Evolutionary conservation across 2,113 vertebrate species (phyloP).

Genomic region (Megaleporinus macrocephalus): DNA sequence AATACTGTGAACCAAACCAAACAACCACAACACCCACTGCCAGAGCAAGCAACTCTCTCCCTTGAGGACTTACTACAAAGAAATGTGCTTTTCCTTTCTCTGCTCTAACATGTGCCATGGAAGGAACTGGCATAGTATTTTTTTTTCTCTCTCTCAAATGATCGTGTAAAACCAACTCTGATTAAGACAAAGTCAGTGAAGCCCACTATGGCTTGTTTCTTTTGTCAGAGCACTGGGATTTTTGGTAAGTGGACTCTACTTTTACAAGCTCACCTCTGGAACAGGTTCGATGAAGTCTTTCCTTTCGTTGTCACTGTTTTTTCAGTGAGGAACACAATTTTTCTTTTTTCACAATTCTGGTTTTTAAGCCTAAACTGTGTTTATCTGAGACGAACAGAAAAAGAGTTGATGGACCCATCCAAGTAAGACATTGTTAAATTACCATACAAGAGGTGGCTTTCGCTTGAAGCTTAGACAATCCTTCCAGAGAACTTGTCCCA

Average conservation of each 20-base stretch:
- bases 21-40: slow-evolving; percentile 65
- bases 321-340: not conserved
- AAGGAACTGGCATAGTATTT: slow-evolving; percentile 74
- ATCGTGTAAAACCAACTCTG: slow-evolving; percentile 8
- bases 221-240: slow-evolving; percentile 84
- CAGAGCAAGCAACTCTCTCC: slow-evolving; percentile 57
- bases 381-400: not conserved
- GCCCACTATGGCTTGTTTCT: not conserved
- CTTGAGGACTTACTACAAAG: slow-evolving; percentile 30
- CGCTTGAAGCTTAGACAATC: slow-evolving; percentile 19
- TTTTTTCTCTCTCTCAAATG: slow-evolving; percentile 31
- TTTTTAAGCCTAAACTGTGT: slow-evolving; percentile 20
- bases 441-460: slow-evolving; percentile 5
- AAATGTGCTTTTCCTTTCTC: slow-evolving; percentile 53
- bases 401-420: not conserved
- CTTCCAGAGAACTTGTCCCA: not conserved
- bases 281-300: slow-evolving; percentile 39
- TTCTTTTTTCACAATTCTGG: not conserved
- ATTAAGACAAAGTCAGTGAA: slow-evolving; percentile 6
- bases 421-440: slow-evolving; percentile 25
- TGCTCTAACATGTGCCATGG: slow-evolving; percentile 81
- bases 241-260: slow-evolving; percentile 30
- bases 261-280: slow-evolving; percentile 38
- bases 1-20: slow-evolving; percentile 82
- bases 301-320: slow-evolving; percentile 4